phyloP scores from a whole-genome alignment of 2,113 vertebrate species.

The Triplophysa dalaica region DNA sequence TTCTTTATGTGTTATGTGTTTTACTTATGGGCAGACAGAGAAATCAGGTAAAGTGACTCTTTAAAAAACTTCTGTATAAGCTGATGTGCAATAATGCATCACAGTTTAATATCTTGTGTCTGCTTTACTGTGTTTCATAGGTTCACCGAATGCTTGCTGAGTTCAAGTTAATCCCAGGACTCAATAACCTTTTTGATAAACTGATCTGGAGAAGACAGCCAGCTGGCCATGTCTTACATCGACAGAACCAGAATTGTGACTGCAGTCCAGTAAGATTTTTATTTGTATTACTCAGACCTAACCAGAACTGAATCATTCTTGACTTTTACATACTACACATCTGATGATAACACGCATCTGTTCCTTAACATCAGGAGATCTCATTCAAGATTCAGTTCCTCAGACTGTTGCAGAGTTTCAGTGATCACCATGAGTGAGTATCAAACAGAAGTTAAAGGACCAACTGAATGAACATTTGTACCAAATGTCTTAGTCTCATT shows the following conservation, averaged over 20 bases:
- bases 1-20: slow-evolving; percentile 95
- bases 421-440: slow-evolving; percentile 98
- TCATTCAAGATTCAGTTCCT: slow-evolving; percentile 98
- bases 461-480: background rate
- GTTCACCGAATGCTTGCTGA: slow-evolving; percentile 98
- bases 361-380: slow-evolving; percentile 82
- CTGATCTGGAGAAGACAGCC: slow-evolving; percentile 97
- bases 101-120: too few relatives aligned
- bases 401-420: slow-evolving; percentile 97
- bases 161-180: slow-evolving; percentile 93
- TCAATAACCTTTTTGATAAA: slow-evolving; percentile 98
- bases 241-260: slow-evolving; percentile 98
- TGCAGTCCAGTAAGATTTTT: slow-evolving; percentile 89
- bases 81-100: background rate
- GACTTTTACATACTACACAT: too few relatives aligned
- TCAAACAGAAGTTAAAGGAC: background rate
- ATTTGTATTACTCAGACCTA: background rate
- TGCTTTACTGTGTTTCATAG: slow-evolving; percentile 65
- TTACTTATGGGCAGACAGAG: slow-evolving; percentile 96
- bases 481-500: background rate
- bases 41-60: slow-evolving; percentile 82
- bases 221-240: slow-evolving; percentile 89
- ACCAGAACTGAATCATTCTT: too few relatives aligned
- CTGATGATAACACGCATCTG: background rate
- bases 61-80: background rate